Conservation (phyloP, 2,797 vertebrate species). For the Cheirogaleus major region DNA sequence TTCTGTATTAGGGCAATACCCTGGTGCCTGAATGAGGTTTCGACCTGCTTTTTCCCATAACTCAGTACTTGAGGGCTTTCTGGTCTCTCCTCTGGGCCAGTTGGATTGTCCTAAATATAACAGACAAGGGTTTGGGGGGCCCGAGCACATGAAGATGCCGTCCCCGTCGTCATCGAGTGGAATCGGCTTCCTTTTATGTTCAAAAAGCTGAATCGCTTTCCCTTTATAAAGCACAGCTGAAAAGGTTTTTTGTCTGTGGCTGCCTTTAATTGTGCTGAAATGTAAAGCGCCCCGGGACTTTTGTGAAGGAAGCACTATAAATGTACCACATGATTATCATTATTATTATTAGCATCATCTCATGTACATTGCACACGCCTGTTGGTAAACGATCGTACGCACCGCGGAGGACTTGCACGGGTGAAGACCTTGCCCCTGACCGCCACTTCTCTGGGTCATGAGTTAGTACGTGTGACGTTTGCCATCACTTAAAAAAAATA, state of each 20-base stretch:
- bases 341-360: slow-evolving; percentile 45
- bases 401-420: background rate
- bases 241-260: slow-evolving; percentile 74
- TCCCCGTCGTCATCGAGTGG: background rate
- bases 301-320: slow-evolving; percentile 69
- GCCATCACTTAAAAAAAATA: background rate
- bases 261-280: slow-evolving; percentile 73
- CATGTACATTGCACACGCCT: background rate
- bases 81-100: slow-evolving; percentile 46
- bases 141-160: slow-evolving; percentile 13
- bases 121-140: background rate
- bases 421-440: background rate
- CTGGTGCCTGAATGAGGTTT: background rate
- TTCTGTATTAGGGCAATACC: background rate
- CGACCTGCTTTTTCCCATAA: background rate
- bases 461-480: background rate
- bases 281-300: background rate
- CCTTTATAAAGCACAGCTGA: slow-evolving; percentile 77
- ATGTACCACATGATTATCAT: slow-evolving; percentile 25
- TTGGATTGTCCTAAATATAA: slow-evolving; percentile 65
- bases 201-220: slow-evolving; percentile 70
- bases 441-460: background rate
- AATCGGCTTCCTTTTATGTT: slow-evolving; percentile 54
- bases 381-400: background rate
- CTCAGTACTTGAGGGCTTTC: background rate